phyloP scores from a whole-genome alignment of 2,888 invertebrate species.

The Drosophila colorata region DNA sequence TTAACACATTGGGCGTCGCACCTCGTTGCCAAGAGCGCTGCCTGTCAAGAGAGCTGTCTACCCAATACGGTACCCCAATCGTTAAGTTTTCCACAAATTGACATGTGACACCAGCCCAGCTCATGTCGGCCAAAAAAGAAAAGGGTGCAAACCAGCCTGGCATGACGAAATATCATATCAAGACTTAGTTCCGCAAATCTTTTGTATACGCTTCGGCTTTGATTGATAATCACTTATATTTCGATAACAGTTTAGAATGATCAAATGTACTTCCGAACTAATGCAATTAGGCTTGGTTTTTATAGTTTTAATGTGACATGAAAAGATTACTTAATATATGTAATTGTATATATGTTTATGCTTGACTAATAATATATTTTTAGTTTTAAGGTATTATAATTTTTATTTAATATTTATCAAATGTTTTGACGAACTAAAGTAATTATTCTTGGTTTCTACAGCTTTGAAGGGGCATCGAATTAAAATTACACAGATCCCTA shows the following conservation, averaged over 20 bases:
- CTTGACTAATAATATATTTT: no score
- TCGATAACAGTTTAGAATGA: slow-evolving; percentile 44
- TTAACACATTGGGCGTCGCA: slow-evolving; percentile 82
- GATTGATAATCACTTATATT: slow-evolving; percentile 62
- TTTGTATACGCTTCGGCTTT: slow-evolving; percentile 18
- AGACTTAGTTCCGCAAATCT: slow-evolving; percentile 30
- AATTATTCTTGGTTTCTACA: no score
- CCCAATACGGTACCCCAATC: slow-evolving; percentile 29
- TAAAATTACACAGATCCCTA: no score
- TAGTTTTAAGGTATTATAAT: no score
- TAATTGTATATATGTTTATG: no score
- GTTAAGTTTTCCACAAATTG: slow-evolving; percentile 62
- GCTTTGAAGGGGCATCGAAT: no score
- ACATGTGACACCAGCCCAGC: slow-evolving; percentile 70
- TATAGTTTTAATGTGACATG: background rate
- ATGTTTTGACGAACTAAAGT: no score
- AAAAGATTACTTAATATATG: no score
- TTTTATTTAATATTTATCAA: no score
- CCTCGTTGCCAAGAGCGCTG: slow-evolving; percentile 30
- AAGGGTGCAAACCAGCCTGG: slow-evolving; percentile 39
- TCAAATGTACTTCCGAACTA: slow-evolving; percentile 1
- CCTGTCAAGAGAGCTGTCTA: slow-evolving; percentile 54
- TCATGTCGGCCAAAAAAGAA: slow-evolving; percentile 30
- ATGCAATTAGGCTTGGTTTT: slow-evolving; percentile 3
- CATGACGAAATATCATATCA: slow-evolving; percentile 51